Evolutionary conservation across 2,888 invertebrate species (phyloP).

Genomic region (Mechanitis mazaeus): DNA sequence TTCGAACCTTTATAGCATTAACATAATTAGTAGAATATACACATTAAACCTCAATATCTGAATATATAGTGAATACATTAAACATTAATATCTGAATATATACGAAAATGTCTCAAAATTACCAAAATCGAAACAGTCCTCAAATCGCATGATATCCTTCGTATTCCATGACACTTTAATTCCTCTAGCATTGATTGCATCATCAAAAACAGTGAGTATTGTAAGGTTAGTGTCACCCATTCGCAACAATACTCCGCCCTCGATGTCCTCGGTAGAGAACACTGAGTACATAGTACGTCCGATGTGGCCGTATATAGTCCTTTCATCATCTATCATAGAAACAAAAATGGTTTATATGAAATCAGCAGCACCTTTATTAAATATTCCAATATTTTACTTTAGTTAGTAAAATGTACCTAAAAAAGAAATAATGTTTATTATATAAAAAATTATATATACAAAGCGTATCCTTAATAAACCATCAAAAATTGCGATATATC

Average conservation of each 20-base stretch:
- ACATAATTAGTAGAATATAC: neutral
- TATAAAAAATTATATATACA: too few species aligned
- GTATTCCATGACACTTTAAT: slow-evolving; percentile 59
- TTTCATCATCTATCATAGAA: slow-evolving; percentile 26
- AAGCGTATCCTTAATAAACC: too few species aligned
- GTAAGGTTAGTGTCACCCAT: slow-evolving; percentile 52
- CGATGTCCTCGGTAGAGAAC: slow-evolving; percentile 46
- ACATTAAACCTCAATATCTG: too few species aligned
- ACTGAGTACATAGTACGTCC: slow-evolving; percentile 53
- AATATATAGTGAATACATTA: neutral
- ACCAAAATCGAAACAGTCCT: slow-evolving; percentile 73
- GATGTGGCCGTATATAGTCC: slow-evolving; percentile 46
- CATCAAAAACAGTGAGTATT: slow-evolving; percentile 49
- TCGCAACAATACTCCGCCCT: slow-evolving; percentile 48
- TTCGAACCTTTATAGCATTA: slow-evolving; percentile 44
- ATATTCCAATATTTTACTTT: too few species aligned
- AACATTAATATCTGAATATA: slow-evolving; percentile 1
- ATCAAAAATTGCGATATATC: too few species aligned
- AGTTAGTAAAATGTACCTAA: too few species aligned
- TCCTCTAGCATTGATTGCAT: slow-evolving; percentile 43
- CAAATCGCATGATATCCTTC: slow-evolving; percentile 44
- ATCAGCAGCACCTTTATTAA: too few species aligned
- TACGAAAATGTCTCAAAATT: slow-evolving; percentile 19
- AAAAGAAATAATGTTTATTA: too few species aligned
- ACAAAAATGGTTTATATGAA: neutral